Evolutionary conservation across 2,888 invertebrate species (phyloP), one percentile per base, ranked within the genome.

Genomic region (Hofmannophila pseudospretella): DNA sequence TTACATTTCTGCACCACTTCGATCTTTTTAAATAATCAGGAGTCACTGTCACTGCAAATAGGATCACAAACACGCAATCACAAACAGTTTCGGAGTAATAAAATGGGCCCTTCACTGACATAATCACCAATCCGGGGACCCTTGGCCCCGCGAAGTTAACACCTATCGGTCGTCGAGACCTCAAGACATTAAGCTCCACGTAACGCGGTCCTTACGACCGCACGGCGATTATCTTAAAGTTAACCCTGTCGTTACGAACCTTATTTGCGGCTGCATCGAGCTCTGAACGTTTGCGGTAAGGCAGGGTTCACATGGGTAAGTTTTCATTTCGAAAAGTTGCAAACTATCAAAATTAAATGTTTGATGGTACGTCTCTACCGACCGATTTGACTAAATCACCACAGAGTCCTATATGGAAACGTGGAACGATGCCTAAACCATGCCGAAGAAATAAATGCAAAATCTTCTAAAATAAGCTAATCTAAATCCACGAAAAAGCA

Each of bases 201-300:
- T 69, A 59, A 71, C 63, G 52, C 62, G 58, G 55, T 45, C 47
- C 63, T 58, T 69, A 71, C 64, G 71, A 65, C 67, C 68, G 60
- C 61, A 59, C 54, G 50, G 54, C 71, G 73, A 79, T 84, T 82
- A 81, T 79, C 81, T 81, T 72, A 67, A 68, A 79, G 68, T 77
- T 80, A 78, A 79, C 79, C 75, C 67, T 54, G 65, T 69, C 77
- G 74, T 80, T 76, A 76, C 73, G 59, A 68, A 65, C 71, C 72
- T 73, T 79, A 76, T 78, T 78, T 78, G 78, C 66, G 76, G 76
- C 70, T 64, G 62, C 59, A 62, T 50, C 54, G 63, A 60, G 57
- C 58, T 41, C 41, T 32, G 25, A 39, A 38, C 39, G 32, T 28
- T 26, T 7, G 22, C 20, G 32, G 29, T 32, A 38, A 39, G 36